These are phyloP conservation scores for Zaprionus taronus DNA, from an alignment of 1,140 invertebrate genomes.

Conservation along the genomic window DNA sequence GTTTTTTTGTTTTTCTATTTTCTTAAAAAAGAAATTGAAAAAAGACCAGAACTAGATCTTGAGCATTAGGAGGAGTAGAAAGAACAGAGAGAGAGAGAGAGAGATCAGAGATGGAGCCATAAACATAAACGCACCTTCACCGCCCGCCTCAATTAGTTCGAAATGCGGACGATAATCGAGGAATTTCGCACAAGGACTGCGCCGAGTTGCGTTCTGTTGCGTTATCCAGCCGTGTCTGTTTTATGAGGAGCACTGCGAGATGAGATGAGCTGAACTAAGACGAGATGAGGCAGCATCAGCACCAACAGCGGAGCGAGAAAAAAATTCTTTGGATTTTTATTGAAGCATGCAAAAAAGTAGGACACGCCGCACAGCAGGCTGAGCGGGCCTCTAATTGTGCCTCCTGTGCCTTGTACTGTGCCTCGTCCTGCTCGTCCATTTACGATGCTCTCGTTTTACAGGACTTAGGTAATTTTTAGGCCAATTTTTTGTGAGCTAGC, in stretches of 20 bases:
- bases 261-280: not conserved
- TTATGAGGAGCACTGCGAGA: slow-evolving; percentile 30
- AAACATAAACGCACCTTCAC: slow-evolving; percentile 49
- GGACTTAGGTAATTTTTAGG: slow-evolving; percentile 77
- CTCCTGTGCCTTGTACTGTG: not conserved
- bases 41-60: slow-evolving; percentile 45
- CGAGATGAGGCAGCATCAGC: not conserved
- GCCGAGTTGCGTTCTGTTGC: slow-evolving; percentile 35
- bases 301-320: slow-evolving; percentile 26
- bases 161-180: slow-evolving; percentile 59
- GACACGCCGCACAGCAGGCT: slow-evolving; percentile 56
- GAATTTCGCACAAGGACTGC: slow-evolving; percentile 15
- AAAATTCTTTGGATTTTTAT: slow-evolving; percentile 70
- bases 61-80: slow-evolving; percentile 14
- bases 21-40: slow-evolving; percentile 11
- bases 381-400: slow-evolving; percentile 7
- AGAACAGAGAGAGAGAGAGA: not conserved
- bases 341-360: slow-evolving; percentile 64
- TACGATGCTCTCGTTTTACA: slow-evolving; percentile 72
- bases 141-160: slow-evolving; percentile 78
- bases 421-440: slow-evolving; percentile 33
- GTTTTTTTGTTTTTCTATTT: slow-evolving; percentile 11
- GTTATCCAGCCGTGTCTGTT: slow-evolving; percentile 25
- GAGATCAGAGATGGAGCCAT: slow-evolving; percentile 43
- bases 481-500: slow-evolving; percentile 58